Evolutionary conservation across 1,140 invertebrate species (phyloP).

Genomic region (Antheraea pernyi): DNA sequence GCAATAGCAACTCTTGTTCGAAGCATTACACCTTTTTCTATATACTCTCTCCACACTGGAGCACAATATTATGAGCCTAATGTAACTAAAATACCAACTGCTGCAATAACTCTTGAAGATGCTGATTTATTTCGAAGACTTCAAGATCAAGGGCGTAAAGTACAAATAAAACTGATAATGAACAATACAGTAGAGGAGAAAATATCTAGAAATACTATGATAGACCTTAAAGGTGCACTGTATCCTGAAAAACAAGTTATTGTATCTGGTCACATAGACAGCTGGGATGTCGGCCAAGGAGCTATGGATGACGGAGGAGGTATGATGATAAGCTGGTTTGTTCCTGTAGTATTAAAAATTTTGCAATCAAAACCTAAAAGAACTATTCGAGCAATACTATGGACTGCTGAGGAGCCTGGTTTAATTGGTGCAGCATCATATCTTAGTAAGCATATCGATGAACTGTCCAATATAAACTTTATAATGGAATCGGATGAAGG

Average conservation of each 20-base stretch:
- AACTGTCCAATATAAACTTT: conserved; percentile 82
- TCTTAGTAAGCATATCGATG: conserved; percentile 80
- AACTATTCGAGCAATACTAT: conserved; percentile 89
- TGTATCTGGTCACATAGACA: conserved; percentile 92
- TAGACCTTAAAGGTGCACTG: conserved; percentile 83
- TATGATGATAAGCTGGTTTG: conserved; percentile 89
- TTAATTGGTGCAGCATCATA: conserved; percentile 84
- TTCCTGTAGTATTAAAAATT: conserved; percentile 83
- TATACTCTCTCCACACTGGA: conserved; percentile 85
- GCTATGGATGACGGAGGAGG: conserved; percentile 94
- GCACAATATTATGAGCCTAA: conserved; percentile 81
- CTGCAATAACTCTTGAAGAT: conserved; percentile 90
- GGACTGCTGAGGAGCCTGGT: conserved; percentile 91
- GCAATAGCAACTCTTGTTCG: conserved; percentile 87
- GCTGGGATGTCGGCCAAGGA: conserved; percentile 94
- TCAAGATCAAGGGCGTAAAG: conserved; percentile 78
- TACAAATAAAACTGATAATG: conserved; percentile 73
- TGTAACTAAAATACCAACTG: conserved; percentile 87
- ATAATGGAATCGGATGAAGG: conserved; percentile 91
- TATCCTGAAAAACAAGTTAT: conserved; percentile 85
- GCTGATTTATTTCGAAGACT: conserved; percentile 86
- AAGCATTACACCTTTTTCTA: conserved; percentile 87
- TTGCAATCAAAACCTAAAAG: conserved; percentile 84
- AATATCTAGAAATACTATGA: conserved; percentile 85
- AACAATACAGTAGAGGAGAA: conserved; percentile 66